Conservation (phyloP, 2,888 invertebrate species). For the Mesochorus sp. region DNA sequence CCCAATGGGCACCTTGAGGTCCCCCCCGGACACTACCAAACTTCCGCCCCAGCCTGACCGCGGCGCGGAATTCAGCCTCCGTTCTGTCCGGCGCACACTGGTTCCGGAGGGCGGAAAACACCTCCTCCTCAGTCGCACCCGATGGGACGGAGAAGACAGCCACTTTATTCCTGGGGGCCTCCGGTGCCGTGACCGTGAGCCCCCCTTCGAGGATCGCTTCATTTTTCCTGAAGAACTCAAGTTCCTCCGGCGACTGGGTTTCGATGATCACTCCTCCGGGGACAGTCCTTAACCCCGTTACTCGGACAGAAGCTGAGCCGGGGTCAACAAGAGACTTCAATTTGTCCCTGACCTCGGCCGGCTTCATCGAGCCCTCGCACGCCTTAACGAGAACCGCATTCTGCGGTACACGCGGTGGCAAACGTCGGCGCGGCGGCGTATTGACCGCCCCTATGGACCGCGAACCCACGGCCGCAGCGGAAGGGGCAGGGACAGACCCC, state of each 20-base stretch:
- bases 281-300: neutral
- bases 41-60: neutral
- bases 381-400: neutral
- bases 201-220: neutral
- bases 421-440: neutral
- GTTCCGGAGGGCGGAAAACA: neutral
- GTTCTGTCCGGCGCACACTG: neutral
- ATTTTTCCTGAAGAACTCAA: slow-evolving; percentile 2
- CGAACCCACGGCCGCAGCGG: neutral
- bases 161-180: neutral
- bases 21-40: neutral
- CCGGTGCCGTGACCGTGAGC: neutral
- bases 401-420: neutral
- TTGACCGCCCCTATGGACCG: neutral
- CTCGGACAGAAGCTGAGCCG: neutral
- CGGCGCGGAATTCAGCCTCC: neutral
- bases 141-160: neutral
- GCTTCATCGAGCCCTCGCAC: neutral
- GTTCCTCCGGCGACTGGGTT: neutral
- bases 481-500: neutral
- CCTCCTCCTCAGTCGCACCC: neutral
- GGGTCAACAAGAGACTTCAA: slow-evolving; percentile 5
- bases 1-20: neutral
- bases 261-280: neutral
- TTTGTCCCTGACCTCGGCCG: neutral